Conservation (phyloP, 1,140 invertebrate genomes). For the Drosophila neocordata region DNA sequence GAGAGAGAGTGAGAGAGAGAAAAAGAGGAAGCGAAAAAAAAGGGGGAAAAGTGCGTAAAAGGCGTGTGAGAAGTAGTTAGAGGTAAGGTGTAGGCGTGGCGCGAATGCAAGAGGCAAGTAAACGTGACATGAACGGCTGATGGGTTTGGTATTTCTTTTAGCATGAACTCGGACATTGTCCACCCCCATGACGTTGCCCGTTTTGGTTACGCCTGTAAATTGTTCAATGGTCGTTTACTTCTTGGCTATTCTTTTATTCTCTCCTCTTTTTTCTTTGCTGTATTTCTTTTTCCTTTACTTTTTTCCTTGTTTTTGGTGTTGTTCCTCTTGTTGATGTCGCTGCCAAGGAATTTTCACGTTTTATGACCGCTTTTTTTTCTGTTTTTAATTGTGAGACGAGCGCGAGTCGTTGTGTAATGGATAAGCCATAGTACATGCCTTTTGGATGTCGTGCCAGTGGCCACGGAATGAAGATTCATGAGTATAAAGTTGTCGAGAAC, state of each 20-base stretch:
- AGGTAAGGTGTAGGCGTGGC: conserved; percentile 6
- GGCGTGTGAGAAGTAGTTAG: background rate
- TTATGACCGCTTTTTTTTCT: conserved; percentile 41
- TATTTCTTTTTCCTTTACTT: background rate
- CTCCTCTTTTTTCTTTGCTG: too few species aligned
- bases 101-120: conserved; percentile 5
- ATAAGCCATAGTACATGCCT: background rate
- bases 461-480: conserved; percentile 18
- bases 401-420: conserved; percentile 33
- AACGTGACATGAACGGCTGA: conserved; percentile 60
- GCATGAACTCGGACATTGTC: background rate
- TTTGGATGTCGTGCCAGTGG: conserved; percentile 1
- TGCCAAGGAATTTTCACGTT: conserved; percentile 19
- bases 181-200: conserved; percentile 52
- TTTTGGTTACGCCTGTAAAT: conserved; percentile 71
- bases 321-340: conserved; percentile 18
- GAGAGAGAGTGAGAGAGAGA: background rate
- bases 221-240: conserved; percentile 59
- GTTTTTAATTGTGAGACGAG: conserved; percentile 25
- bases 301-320: conserved; percentile 2
- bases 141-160: conserved; percentile 19
- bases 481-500: conserved; percentile 1
- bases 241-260: background rate
- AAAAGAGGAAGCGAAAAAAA: background rate
- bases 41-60: background rate